A percentile compares a stretch with the other conserved stretches of the same genome.
Conservation (phyloP, 1,140 invertebrate species). For the Penaeus chinensis region DNA sequence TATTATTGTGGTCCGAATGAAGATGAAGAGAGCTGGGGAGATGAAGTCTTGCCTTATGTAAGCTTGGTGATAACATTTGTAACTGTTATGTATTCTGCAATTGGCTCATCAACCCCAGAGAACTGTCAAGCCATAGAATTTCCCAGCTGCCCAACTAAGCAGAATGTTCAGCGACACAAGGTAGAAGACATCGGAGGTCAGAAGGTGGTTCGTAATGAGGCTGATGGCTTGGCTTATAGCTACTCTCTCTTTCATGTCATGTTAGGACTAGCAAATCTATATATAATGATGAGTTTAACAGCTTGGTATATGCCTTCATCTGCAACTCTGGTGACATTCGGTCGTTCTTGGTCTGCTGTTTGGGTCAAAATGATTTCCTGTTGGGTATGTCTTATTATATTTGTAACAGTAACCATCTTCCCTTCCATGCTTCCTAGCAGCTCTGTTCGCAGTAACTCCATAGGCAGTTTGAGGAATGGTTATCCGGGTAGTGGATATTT, state of each 20-base stretch:
- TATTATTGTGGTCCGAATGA: conserved; percentile 56
- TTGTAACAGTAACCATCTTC: conserved; percentile 70
- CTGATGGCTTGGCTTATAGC: conserved; percentile 90
- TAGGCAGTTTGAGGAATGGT: conserved; percentile 29
- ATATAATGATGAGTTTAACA: conserved; percentile 99
- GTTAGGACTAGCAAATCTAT: conserved; percentile 94
- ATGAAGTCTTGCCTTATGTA: conserved; percentile 55
- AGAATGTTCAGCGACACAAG: conserved; percentile 44
- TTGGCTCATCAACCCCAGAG: conserved; percentile 53
- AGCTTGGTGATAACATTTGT: conserved; percentile 58
- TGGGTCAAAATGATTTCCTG: conserved; percentile 99
- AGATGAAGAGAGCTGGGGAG: conserved; percentile 41
- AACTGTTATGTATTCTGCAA: conserved; percentile 50
- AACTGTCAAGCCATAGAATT: conserved; percentile 60
- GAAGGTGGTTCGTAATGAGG: conserved; percentile 95
- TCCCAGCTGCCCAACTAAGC: conserved; percentile 50
- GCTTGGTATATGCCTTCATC: conserved; percentile 96
- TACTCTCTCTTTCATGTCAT: conserved; percentile 99
- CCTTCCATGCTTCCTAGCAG: conserved; percentile 56
- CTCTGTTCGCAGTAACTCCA: conserved; percentile 9
- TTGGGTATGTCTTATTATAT: conserved; percentile 92
- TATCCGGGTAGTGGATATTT: conserved; percentile 50
- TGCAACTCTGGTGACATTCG: conserved; percentile 60
- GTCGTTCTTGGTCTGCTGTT: conserved; percentile 78
- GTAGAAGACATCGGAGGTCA: conserved; percentile 66